Evolutionary conservation across 2,113 vertebrate genomes (phyloP), one percentile per base, ranked within the genome.

Genomic region (Psilopsiagon aurifrons): DNA sequence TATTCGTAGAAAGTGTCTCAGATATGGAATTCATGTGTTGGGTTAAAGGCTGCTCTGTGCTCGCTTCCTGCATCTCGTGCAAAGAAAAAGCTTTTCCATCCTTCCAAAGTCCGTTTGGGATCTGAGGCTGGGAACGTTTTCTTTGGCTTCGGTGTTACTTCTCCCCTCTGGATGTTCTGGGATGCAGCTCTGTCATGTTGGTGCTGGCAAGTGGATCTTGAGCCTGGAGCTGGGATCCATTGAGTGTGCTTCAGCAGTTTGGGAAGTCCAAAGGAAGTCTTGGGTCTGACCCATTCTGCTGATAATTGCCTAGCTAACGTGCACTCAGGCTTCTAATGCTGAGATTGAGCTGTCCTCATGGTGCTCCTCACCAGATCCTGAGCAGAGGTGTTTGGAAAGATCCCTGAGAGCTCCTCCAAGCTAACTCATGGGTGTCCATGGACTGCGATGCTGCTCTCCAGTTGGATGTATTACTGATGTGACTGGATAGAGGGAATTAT

Each of bases 381-480:
- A 31, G 75, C 37, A 33, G 46, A 13, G 46, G 1, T 20, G 10
- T 9, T 62, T 27, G 68, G 25, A 3, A n/a, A 46, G 81, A 13
- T 35, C 13, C 15, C 1, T 17, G 4, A 22, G 54, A 2, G 37
- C 9, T 62, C 46, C n/a, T 55, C 76, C 46, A 3, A 3, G 28
- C 31, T 18, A 10, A 70, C n/a, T n/a, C 82, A 73, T 10, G 11
- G 35, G 11, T 55, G 59, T 3, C 57, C 11, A 0, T 9, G 43
- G 77, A 3, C 25, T 51, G 35, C 57, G 17, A 2, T 2, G 1
- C 83, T 35, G 55, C 78, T 80, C 24, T 66, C 51, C 68, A 11
- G 5, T 2, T 31, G 29, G 46, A 17, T 76, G 0, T 2, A 0
- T 8, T 6, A 31, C 24, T 27, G 17, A 7, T 47, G 63, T 25